Evolutionary conservation across 2,888 invertebrate genomes (phyloP), one percentile per base, ranked within the genome.

Genomic region (Noctua pronuba): DNA sequence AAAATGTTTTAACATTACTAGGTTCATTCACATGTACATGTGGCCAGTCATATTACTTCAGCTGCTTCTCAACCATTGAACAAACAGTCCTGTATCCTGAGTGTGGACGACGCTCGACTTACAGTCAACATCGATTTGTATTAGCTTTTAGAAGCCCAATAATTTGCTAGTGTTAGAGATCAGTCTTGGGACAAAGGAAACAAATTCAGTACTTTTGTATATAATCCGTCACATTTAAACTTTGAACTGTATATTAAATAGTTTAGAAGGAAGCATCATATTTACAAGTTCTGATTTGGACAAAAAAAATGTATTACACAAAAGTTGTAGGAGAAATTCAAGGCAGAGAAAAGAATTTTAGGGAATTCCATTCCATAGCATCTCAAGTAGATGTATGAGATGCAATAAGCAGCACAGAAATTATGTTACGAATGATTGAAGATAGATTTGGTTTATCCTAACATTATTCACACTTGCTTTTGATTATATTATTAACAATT

Each of bases 181-280:
- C 95, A 96, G 96, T 96, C 96, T 96, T 96, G 93, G 93, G 92
- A 94, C 92, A 93, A 94, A 95, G 93, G 93, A 95, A 95, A 95
- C 91, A 91, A 90, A 93, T 92, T 91, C 89, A 93, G 89, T 92
- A 92, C 89, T 90, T 89, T 89, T 88, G 88, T 88, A 90, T 88
- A 89, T 90, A 91, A 91, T 90, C 90, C 88, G 86, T 91, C 88
- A 91, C 88, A 90, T 90, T 90, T 88, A 79, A 86, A 91, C 79
- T 86, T 85, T 88, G 85, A 88, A 90, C 90, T 86, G 89, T 79
- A 69, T 79, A 86, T 88, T 86, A 75, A 86, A 86, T 85, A 86
- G 88, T 86, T 91, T 86, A 87, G 86, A 88, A 90, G 88, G 88
- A 85, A 88, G 85, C 85, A 82, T 82, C 77, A 76, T 89, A 89